These are phyloP conservation scores for Dryocosmus kuriphilus DNA, from an alignment of 2,888 invertebrate species.

Conservation along the genomic window DNA sequence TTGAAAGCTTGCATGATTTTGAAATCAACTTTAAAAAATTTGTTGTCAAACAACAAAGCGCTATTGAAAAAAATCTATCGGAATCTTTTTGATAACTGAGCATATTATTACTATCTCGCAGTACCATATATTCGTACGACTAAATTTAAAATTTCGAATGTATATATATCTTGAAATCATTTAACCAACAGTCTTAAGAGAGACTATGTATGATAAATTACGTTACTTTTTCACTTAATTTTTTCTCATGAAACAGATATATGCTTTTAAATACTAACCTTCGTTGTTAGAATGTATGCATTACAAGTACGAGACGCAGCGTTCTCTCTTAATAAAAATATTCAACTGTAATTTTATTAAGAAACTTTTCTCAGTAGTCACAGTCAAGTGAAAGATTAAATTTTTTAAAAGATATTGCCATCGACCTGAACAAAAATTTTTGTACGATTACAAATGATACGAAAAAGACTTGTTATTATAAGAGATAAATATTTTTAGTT, in stretches of 20 bases:
- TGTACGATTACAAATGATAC: not conserved
- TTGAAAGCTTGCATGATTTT: slow-evolving; percentile 52
- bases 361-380: not conserved
- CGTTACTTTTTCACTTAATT: not conserved
- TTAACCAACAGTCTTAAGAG: not conserved
- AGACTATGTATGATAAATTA: not conserved
- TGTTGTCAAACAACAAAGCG: slow-evolving; percentile 47
- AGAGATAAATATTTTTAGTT: not conserved
- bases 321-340: not conserved
- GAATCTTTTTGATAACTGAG: not conserved
- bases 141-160: not conserved
- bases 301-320: not conserved
- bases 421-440: slow-evolving; percentile 1
- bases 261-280: not conserved
- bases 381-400: not conserved
- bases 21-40: slow-evolving; percentile 45
- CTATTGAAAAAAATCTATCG: slow-evolving; percentile 47
- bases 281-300: not conserved
- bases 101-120: not conserved
- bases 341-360: not conserved
- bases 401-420: not conserved
- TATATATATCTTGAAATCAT: not conserved
- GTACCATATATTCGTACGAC: not conserved
- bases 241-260: not conserved
- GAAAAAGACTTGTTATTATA: not conserved